Evolutionary conservation across 2,113 vertebrate genomes (phyloP).

Genomic region (Damaliscus lunatus): DNA sequence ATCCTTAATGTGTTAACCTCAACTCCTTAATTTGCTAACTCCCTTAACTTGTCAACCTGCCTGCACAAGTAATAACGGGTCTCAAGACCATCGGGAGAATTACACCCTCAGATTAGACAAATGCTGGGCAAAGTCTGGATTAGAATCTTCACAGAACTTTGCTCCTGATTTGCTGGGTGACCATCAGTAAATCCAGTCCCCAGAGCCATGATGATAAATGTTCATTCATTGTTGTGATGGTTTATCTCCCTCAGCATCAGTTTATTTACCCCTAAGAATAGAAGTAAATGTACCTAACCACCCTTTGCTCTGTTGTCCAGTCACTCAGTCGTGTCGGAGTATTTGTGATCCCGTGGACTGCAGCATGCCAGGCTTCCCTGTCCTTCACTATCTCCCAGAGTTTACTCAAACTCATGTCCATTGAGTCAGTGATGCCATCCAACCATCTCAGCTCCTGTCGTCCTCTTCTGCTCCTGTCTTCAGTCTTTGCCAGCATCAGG

Average conservation of each 20-base stretch:
- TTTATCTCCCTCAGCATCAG: not conserved
- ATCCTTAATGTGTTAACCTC: not conserved
- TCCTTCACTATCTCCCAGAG: not conserved
- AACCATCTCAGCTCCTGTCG: not conserved
- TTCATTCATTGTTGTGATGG: not conserved
- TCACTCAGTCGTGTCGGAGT: not conserved
- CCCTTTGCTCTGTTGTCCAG: not conserved
- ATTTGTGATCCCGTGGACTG: not conserved
- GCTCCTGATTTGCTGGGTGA: not conserved
- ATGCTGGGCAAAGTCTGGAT: not conserved
- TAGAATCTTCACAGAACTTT: not conserved
- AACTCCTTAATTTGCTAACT: not conserved
- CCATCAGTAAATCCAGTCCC: not conserved
- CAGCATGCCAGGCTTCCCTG: not conserved
- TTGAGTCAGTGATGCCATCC: not conserved
- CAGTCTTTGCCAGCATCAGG: not conserved
- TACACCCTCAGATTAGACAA: not conserved
- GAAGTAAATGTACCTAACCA: not conserved
- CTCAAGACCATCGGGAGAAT: not conserved
- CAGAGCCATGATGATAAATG: not conserved
- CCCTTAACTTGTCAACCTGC: not conserved
- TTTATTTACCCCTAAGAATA: not conserved
- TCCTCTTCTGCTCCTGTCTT: not conserved
- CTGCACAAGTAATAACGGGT: rapidly evolving
- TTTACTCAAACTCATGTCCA: not conserved